A percentile compares a stretch with the other conserved stretches of the same genome.
phyloP scores from a whole-genome alignment of 2,797 vertebrate species.

The Florisuga fusca region DNA sequence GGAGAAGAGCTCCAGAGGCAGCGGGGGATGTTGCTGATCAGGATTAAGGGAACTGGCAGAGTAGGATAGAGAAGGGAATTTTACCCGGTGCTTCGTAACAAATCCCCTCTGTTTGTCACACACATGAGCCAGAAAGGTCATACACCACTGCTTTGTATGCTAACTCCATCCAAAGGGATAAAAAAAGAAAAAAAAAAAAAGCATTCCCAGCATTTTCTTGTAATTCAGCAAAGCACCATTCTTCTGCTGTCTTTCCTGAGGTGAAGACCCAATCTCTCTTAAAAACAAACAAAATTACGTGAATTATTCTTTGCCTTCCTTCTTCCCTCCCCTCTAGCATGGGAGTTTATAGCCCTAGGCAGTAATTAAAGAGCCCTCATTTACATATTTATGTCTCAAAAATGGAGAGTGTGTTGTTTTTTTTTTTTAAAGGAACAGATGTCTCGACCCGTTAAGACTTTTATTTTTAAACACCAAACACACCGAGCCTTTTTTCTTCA shows the following conservation, averaged over 20 bases:
- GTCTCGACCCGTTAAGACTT: slow-evolving; percentile 28
- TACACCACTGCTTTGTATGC: neutral
- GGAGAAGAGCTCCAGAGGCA: neutral
- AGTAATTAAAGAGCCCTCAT: slow-evolving; percentile 60
- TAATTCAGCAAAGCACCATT: neutral
- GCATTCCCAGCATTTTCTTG: neutral
- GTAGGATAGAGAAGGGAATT: neutral
- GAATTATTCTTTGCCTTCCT: slow-evolving; percentile 22
- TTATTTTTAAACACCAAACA: neutral
- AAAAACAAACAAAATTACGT: neutral
- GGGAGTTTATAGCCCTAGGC: slow-evolving; percentile 47
- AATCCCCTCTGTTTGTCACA: neutral
- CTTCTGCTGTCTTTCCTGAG: neutral
- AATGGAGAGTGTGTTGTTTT: neutral
- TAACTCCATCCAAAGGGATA: neutral
- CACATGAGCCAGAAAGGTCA: neutral
- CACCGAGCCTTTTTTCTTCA: neutral
- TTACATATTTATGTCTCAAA: slow-evolving; percentile 69
- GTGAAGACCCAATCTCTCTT: neutral
- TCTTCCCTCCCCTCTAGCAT: slow-evolving; percentile 19
- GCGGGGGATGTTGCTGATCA: neutral
- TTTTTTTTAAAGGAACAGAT: slow-evolving; percentile 56
- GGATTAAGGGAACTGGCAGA: slow-evolving; percentile 30
- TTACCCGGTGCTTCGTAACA: neutral
- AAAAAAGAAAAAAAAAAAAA: neutral